phyloP scores from a whole-genome alignment of 1,140 invertebrate species.

The Monochamus saltuarius region DNA sequence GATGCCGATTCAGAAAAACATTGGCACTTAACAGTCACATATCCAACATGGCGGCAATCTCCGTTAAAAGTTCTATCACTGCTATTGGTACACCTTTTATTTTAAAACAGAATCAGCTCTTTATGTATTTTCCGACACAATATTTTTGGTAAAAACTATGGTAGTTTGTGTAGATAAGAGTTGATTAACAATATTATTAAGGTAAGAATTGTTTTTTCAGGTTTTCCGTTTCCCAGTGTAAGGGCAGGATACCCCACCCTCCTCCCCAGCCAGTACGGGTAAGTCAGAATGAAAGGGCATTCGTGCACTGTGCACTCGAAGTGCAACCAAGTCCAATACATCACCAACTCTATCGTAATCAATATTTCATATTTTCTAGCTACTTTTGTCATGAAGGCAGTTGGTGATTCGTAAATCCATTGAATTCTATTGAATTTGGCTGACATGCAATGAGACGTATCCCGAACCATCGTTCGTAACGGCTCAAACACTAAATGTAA shows the following conservation, averaged over 20 bases:
- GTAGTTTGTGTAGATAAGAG: too few species aligned
- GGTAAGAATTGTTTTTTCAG: constrained; percentile 58
- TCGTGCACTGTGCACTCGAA: too few species aligned
- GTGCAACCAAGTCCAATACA: constrained; percentile 16
- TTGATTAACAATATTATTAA: too few species aligned
- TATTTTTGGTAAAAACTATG: too few species aligned
- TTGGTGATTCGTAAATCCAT: constrained; percentile 49
- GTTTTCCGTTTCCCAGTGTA: constrained; percentile 66
- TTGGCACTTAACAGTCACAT: too few species aligned
- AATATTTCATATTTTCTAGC: constrained; percentile 50
- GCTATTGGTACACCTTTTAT: too few species aligned
- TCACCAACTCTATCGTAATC: constrained; percentile 44
- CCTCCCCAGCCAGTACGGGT: constrained; percentile 72
- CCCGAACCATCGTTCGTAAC: constrained; percentile 23
- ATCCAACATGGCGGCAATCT: too few species aligned
- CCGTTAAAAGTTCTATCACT: too few species aligned
- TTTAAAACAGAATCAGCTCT: too few species aligned
- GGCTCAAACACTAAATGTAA: constrained; percentile 46
- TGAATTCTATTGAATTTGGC: constrained; percentile 50
- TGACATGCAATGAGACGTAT: constrained; percentile 24
- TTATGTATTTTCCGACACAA: too few species aligned
- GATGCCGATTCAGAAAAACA: too few species aligned
- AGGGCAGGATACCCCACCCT: constrained; percentile 69
- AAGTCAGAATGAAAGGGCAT: constrained; percentile 52
- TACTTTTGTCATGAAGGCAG: constrained; percentile 45